Conservation (phyloP, 1,140 invertebrate genomes). For the Mya arenaria region DNA sequence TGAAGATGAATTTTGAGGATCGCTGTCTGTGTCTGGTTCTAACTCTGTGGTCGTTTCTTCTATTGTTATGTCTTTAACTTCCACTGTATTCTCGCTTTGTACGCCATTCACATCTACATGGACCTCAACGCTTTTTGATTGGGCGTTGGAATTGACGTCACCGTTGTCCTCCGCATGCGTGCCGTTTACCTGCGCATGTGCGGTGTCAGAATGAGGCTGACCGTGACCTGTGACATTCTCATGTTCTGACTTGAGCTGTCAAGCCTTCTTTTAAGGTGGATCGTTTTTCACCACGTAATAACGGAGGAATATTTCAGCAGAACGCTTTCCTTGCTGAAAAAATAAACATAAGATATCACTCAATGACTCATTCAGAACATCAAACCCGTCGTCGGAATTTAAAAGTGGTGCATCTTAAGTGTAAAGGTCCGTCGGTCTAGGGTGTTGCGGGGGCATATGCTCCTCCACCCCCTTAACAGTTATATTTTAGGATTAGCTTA, state of each 20-base stretch:
- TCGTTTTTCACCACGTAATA: conserved; percentile 39
- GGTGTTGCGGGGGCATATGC: too few relatives aligned
- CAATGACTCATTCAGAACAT: too few relatives aligned
- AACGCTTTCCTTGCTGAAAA: conserved; percentile 40
- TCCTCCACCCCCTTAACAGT: too few relatives aligned
- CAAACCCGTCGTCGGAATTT: too few relatives aligned
- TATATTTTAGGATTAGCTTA: too few relatives aligned
- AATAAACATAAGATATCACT: background rate
- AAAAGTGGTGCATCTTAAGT: too few relatives aligned
- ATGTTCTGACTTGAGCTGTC: background rate
- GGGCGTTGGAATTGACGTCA: background rate
- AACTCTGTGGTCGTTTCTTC: too few relatives aligned
- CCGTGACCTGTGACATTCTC: background rate
- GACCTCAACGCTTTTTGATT: too few relatives aligned
- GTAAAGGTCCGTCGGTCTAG: too few relatives aligned
- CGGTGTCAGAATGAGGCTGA: background rate
- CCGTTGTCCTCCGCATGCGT: background rate
- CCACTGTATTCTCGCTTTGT: background rate
- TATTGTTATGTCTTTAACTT: too few relatives aligned
- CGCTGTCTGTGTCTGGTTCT: too few relatives aligned
- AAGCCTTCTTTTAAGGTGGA: conserved; percentile 4
- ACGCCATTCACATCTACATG: background rate
- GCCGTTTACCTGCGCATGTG: background rate
- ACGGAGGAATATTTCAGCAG: conserved; percentile 22
- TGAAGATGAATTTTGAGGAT: too few relatives aligned